Evolutionary conservation across 2,797 vertebrate species (phyloP).

Genomic region (Clarias laeviceps): DNA sequence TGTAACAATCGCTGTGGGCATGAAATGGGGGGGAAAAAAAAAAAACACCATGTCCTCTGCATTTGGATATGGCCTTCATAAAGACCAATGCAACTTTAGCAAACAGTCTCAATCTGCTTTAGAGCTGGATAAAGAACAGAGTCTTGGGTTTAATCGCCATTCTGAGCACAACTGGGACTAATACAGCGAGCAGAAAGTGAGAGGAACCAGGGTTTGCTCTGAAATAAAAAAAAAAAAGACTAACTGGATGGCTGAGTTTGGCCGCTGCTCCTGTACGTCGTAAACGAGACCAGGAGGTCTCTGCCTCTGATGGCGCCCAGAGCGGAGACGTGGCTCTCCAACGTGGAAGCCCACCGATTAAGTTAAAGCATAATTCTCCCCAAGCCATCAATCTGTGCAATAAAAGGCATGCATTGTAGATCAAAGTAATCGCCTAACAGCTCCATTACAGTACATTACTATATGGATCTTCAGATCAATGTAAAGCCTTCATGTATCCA

Average conservation of each 20-base stretch:
- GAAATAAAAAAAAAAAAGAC: not conserved
- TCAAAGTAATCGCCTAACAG: constrained; percentile 53
- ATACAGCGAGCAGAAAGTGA: not conserved
- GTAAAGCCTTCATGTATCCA: constrained; percentile 62
- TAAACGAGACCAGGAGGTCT: constrained; percentile 31
- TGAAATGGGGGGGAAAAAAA: constrained; percentile 63
- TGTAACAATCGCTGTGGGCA: constrained; percentile 84
- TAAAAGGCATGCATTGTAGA: constrained; percentile 37
- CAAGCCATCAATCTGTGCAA: constrained; percentile 36
- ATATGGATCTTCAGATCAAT: constrained; percentile 77
- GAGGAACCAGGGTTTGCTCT: not conserved
- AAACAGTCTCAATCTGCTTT: constrained; percentile 16
- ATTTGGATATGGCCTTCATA: constrained; percentile 37
- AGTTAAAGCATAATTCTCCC: constrained; percentile 36
- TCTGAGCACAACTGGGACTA: constrained; percentile 16
- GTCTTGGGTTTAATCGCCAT: not conserved
- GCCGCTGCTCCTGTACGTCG: not conserved
- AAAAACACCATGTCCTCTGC: constrained; percentile 76
- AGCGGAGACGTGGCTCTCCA: constrained; percentile 29
- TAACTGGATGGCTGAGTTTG: constrained; percentile 15
- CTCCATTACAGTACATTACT: constrained; percentile 75
- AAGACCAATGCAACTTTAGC: constrained; percentile 33
- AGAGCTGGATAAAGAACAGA: not conserved
- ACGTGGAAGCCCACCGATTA: constrained; percentile 24
- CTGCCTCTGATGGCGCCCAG: constrained; percentile 5